Conservation (phyloP, 2,797 vertebrate genomes). For the Labroides dimidiatus region DNA sequence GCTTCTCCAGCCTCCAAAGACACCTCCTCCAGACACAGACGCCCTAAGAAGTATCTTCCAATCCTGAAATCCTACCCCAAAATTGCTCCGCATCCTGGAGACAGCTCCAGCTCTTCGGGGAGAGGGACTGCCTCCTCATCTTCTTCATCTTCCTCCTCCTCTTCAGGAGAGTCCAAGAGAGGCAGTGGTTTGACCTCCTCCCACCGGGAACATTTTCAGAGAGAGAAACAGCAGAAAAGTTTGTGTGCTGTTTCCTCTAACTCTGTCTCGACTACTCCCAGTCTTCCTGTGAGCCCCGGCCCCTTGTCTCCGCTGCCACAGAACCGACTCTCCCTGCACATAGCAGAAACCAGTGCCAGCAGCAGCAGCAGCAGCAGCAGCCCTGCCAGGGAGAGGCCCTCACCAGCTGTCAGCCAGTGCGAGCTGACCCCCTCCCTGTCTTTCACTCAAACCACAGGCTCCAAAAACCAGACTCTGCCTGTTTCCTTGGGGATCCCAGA, state of each 20-base stretch:
- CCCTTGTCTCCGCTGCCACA: conserved; percentile 51
- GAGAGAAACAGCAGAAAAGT: conserved; percentile 61
- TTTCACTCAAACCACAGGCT: conserved; percentile 6
- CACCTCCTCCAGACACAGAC: conserved; percentile 80
- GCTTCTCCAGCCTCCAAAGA: conserved; percentile 71
- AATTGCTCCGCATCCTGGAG: conserved; percentile 92
- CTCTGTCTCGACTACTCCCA: conserved; percentile 44
- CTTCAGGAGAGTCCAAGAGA: conserved; percentile 61
- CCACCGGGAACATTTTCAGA: conserved; percentile 55
- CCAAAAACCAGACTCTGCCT: conserved; percentile 5
- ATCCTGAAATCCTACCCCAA: conserved; percentile 93
- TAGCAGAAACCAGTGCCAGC: conserved; percentile 40
- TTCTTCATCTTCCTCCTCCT: conserved; percentile 42
- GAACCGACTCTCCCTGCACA: conserved; percentile 43
- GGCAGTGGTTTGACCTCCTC: conserved; percentile 55
- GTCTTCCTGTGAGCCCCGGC: conserved; percentile 44
- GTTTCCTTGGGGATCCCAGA: neutral
- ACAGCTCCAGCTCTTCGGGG: conserved; percentile 75
- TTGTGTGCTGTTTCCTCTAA: conserved; percentile 19
- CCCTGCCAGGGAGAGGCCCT: conserved; percentile 45
- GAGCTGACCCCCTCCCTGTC: conserved; percentile 32
- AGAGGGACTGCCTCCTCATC: conserved; percentile 70
- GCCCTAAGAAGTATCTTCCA: conserved; percentile 89
- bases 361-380: conserved; percentile 20
- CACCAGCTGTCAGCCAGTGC: conserved; percentile 36